These are phyloP conservation scores for Myripristis jacobus DNA, from an alignment of 2,797 vertebrate species.

Conservation along the genomic window DNA sequence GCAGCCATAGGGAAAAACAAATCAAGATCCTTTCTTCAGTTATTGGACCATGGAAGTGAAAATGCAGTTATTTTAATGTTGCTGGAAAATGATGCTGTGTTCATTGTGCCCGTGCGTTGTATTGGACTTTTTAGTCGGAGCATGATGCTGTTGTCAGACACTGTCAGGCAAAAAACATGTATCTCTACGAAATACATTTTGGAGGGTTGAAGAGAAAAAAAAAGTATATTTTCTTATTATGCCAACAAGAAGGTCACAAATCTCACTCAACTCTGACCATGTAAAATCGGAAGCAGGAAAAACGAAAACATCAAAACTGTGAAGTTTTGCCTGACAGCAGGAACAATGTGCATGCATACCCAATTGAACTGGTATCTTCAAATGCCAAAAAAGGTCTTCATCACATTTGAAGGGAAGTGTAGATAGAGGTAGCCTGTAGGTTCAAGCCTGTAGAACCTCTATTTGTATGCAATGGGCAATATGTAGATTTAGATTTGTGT, in stretches of 20 bases:
- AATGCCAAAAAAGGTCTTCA: conserved; percentile 15
- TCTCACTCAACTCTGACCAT: conserved; percentile 4
- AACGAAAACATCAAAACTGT: background rate
- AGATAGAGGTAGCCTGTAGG: conserved; percentile 55
- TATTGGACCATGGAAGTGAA: conserved; percentile 81
- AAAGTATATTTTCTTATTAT: conserved; percentile 1
- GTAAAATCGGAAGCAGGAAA: background rate
- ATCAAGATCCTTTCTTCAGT: conserved; percentile 81
- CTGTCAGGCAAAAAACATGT: conserved; percentile 51
- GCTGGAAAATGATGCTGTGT: conserved; percentile 68
- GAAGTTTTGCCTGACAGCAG: background rate
- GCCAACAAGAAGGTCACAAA: conserved; percentile 7
- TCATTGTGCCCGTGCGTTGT: conserved; percentile 56
- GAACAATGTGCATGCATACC: conserved; percentile 21
- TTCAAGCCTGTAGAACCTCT: conserved; percentile 58
- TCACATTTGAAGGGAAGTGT: conserved; percentile 39
- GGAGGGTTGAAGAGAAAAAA: conserved; percentile 25
- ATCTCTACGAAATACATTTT: conserved; percentile 34
- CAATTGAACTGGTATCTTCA: conserved; percentile 41
- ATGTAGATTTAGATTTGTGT: conserved; percentile 79
- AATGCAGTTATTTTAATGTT: conserved; percentile 82
- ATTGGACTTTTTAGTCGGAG: conserved; percentile 57
- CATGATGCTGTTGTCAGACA: conserved; percentile 54
- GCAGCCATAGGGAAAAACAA: conserved; percentile 81
- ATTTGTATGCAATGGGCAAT: conserved; percentile 76